Base-by-base conservation (phyloP, 2,888 invertebrate genomes). In the Nineta flava region DNA sequence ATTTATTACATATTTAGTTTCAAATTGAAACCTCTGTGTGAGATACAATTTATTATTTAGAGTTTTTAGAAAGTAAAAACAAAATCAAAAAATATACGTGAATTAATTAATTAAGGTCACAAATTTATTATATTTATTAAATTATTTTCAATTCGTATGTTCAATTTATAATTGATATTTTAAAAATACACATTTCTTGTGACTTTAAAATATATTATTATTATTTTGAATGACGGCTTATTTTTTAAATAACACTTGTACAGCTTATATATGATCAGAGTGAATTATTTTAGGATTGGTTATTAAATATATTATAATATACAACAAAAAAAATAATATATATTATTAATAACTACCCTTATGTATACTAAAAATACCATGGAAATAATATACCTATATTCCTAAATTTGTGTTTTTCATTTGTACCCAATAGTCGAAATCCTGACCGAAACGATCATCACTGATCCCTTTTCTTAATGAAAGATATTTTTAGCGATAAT, bases 221-320 rank as follows among this genome's bases (percentile, higher is more conserved):
- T 32, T 38, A 13, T 13, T 13, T 13, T 13, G 15, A 38, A 38
- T 38, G 4, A 38, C 15, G 38, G 38, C 38, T 38, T 38, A 38
- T 17, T 44, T 44, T 44, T 44, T 21, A 26, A 48, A 48, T 48
- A 41, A 48, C 40, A 34, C 19, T 35, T 49, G 49, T 49, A 49
- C 49, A 49, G 49, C 49, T 49, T 49, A 49, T 26, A 26, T 26
- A 26, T 44, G 49, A 44, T 49, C 34, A 49, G 34, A 49, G 34
- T 48, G 34, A 49, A 49, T 19, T 26, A 26, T 26, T 26, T 35
- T 44, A 49, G 49, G 38, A 49, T 34, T 49, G 49, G 40, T 49
- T 38, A 48, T 48, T 48, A 38, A 47, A 17, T 35, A 47, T 47
- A 47, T 16, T 47, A 38, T 47, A 47, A 47, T 35, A 38, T 38